These are phyloP conservation scores for Apamea crenata DNA, from an alignment of 2,888 invertebrate species.

Conservation along the genomic window DNA sequence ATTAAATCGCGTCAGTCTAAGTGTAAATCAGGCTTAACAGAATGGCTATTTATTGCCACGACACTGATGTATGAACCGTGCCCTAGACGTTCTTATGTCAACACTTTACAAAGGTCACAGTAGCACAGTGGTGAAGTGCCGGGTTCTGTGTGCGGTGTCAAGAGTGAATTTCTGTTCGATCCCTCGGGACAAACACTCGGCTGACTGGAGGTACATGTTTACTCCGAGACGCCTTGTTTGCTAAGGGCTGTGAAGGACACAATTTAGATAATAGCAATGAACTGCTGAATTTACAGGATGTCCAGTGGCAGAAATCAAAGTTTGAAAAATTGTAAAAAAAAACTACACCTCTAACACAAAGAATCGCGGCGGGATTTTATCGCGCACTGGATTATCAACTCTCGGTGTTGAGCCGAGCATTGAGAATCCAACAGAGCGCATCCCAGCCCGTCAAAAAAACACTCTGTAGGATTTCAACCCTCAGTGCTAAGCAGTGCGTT, in stretches of 20 bases:
- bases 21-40: not conserved
- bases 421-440: not conserved
- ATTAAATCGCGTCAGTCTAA: not conserved
- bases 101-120: not conserved
- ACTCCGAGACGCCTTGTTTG: not conserved
- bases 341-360: too few species aligned
- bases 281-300: not conserved
- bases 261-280: not conserved
- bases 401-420: not conserved
- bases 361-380: not conserved
- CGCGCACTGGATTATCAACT: too few species aligned
- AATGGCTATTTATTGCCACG: not conserved
- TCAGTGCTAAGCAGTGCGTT: not conserved
- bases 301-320: too few species aligned
- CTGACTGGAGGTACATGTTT: constrained; percentile 14
- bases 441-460: not conserved
- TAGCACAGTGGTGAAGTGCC: not conserved
- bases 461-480: not conserved
- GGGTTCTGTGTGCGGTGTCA: not conserved
- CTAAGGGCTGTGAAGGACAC: not conserved
- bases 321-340: too few species aligned
- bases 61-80: not conserved
- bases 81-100: not conserved
- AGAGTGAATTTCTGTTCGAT: constrained; percentile 3
- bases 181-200: constrained; percentile 31